A percentile compares a stretch with the other conserved stretches of the same genome.
Evolutionary conservation across 2,797 vertebrate species (phyloP).

Genomic region (Furcifer pardalis): DNA sequence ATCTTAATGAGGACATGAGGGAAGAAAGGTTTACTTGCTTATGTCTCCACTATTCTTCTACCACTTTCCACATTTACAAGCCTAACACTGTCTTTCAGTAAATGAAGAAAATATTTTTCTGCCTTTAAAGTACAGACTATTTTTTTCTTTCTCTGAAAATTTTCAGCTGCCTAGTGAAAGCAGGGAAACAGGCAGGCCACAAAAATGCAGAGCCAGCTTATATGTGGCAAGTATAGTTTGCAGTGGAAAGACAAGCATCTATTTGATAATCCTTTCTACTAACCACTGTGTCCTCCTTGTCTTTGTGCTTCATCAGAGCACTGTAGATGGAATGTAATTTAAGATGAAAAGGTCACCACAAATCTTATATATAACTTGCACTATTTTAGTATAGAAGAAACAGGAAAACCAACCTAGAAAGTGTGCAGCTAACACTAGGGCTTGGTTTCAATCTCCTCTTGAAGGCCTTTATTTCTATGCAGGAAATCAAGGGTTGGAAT

Average conservation of each 20-base stretch:
- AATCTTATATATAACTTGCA: not conserved
- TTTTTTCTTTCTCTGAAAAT: not conserved
- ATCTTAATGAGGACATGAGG: no score
- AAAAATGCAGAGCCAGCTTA: constrained; percentile 50
- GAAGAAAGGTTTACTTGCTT: no score
- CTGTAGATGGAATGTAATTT: constrained; percentile 6
- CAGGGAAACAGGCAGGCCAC: constrained; percentile 7
- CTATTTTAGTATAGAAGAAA: constrained; percentile 46
- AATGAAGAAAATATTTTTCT: not conserved
- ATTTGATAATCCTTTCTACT: constrained; percentile 28
- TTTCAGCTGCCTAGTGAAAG: constrained; percentile 32
- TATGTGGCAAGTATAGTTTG: constrained; percentile 41
- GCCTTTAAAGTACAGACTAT: constrained; percentile 35
- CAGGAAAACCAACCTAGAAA: not conserved
- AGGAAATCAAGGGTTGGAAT: no score
- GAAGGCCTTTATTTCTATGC: not conserved
- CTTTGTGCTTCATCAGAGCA: constrained; percentile 29
- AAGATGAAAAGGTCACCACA: constrained; percentile 49
- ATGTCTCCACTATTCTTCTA: no score
- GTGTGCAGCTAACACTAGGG: constrained; percentile 32
- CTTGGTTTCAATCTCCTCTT: not conserved
- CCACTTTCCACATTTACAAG: not conserved
- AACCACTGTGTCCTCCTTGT: constrained; percentile 24
- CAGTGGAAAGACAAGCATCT: not conserved
- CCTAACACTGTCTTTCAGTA: constrained; percentile 10